Conservation (phyloP, 2,797 vertebrate species). For the Melanogrammus aeglefinus region DNA sequence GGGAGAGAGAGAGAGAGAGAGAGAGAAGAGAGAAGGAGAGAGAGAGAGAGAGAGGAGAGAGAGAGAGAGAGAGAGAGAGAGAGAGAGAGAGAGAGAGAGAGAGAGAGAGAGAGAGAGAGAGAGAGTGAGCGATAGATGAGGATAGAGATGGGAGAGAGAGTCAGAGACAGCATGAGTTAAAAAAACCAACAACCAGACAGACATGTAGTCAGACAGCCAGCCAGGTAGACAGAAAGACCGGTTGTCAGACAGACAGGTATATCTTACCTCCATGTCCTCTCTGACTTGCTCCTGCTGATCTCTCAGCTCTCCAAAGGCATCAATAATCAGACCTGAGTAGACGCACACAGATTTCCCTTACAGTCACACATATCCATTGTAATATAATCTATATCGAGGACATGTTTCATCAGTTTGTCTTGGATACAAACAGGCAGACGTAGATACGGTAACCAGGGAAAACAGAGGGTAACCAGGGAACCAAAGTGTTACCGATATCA, state of each 20-base stretch:
- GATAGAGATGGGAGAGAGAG: background rate
- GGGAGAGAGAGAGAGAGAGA: too few species aligned
- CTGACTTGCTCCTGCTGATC: slow-evolving; percentile 96
- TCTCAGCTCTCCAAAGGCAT: slow-evolving; percentile 93
- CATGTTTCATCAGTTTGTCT: too few species aligned
- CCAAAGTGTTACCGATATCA: too few species aligned
- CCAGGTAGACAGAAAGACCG: background rate
- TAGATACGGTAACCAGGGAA: too few species aligned
- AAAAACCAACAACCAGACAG: background rate
- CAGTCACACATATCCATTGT: background rate
- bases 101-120: background rate
- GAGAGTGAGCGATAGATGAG: background rate
- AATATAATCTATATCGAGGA: background rate
- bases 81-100: background rate
- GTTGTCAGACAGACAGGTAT: background rate
- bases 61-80: too few species aligned
- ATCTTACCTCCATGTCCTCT: slow-evolving; percentile 93
- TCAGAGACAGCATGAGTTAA: background rate
- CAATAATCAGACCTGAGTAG: slow-evolving; percentile 88
- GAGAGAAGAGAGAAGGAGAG: background rate
- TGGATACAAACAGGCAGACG: too few species aligned
- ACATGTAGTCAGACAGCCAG: background rate
- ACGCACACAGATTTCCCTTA: background rate
- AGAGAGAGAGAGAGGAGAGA: background rate
- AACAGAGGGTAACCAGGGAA: too few species aligned